Percentiles rank a stretch among this genome's conserved stretches.
phyloP scores from a whole-genome alignment of 2,113 vertebrate genomes.

The Dipodomys spectabilis region DNA sequence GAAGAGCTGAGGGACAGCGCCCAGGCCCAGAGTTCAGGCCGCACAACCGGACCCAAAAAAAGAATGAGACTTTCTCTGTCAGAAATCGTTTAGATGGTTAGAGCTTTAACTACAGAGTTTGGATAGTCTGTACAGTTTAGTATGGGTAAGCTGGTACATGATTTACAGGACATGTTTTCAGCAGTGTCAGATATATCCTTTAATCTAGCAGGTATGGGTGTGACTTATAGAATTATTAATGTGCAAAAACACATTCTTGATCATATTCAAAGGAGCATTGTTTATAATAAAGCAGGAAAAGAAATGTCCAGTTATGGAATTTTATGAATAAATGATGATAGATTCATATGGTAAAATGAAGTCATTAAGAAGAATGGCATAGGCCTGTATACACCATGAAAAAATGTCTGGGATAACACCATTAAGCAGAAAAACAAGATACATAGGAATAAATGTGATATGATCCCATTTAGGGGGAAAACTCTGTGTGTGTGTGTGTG shows the following conservation, averaged over 20 bases:
- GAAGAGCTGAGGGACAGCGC: too few relatives aligned
- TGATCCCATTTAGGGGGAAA: background rate
- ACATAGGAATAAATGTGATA: background rate
- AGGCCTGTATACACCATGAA: background rate
- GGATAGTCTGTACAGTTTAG: background rate
- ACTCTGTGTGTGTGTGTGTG: too few relatives aligned
- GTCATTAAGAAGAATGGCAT: constrained; percentile 25
- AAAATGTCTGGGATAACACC: background rate
- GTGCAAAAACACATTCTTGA: background rate
- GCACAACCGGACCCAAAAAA: too few relatives aligned
- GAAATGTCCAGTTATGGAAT: constrained; percentile 23
- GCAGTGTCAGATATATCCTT: constrained; percentile 2
- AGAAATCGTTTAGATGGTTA: constrained; percentile 16
- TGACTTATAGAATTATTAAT: constrained; percentile 52
- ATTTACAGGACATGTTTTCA: background rate
- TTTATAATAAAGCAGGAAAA: constrained; percentile 32
- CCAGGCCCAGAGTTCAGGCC: too few relatives aligned
- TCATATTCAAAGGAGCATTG: constrained; percentile 25
- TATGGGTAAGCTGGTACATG: constrained; percentile 8
- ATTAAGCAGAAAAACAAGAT: constrained; percentile 7
- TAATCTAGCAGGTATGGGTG: background rate
- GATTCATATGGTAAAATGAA: background rate
- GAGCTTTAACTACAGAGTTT: constrained; percentile 31
- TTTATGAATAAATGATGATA: constrained; percentile 22
- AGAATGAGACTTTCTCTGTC: constrained; percentile 1